Base-by-base conservation (phyloP, 2,113 vertebrate genomes). In the Psettodes erumei region DNA sequence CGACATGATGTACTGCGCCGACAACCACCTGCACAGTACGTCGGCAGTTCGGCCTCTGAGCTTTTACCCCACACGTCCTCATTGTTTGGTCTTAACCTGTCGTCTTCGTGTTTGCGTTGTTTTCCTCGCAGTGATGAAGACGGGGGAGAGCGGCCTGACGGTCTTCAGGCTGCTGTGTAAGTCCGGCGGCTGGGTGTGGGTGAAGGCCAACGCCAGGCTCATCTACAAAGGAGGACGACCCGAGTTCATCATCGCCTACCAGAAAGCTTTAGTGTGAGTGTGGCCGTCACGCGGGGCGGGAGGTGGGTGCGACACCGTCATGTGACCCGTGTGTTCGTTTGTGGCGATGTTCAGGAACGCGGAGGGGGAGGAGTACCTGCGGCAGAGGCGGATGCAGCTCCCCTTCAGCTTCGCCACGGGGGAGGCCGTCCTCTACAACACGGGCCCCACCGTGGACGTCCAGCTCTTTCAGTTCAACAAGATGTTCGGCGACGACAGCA, bases 81-180 rank as follows among this genome's bases (percentile, higher is more conserved):
- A n/a, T n/a, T n/a, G n/a, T n/a, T n/a, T n/a, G n/a, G n/a, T n/a
- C n/a, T n/a, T n/a, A n/a, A n/a, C 2, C 35, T 3, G 8, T 7
- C 19, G n/a, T 81, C 3, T 61, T 23, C 23, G 13, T 30, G 47
- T 18, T n/a, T 30, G 25, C n/a, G 19, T 11, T 23, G 9, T 79
- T 7, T 59, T 60, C 25, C 0, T 65, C 48, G 0, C 89, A 96
- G 96, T 96, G 91, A 95, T 96, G 15, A 95, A 93, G 89, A 95
- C 92, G 0, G 95, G 96, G 16, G 94, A 96, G 83, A 95, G 58
- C 0, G 94, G 94, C 5, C 74, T 94, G 71, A 92, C 89, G 0
- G 90, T 95, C 2, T 95, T 96, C 91, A 72, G 94, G 77, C 92
- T 96, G 12, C 93, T 96, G 58, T 94, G 91, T 27, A 97, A 96